These are phyloP conservation scores for Drosophila trapezifrons DNA, from an alignment of 1,140 invertebrate genomes.

Conservation along the genomic window DNA sequence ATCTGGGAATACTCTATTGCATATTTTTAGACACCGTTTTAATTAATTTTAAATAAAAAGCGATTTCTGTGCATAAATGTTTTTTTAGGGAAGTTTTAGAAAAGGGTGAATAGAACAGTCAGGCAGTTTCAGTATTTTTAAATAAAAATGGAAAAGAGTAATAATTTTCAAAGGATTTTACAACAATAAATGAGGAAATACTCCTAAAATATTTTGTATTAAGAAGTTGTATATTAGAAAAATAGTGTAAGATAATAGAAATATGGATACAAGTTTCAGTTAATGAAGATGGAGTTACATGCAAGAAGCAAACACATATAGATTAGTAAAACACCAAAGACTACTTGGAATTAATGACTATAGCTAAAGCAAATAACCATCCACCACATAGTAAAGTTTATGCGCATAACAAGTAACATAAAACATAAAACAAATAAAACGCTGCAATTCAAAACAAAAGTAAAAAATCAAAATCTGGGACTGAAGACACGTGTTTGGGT, in stretches of 20 bases:
- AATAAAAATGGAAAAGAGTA: neutral
- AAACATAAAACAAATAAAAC: constrained; percentile 9
- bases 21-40: neutral
- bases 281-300: constrained; percentile 39
- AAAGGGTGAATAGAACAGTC: neutral
- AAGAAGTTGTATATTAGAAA: neutral
- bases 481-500: constrained; percentile 32
- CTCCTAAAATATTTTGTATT: neutral
- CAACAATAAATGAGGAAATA: neutral
- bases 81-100: neutral
- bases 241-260: neutral
- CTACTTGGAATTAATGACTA: constrained; percentile 14
- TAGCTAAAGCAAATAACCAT: constrained; percentile 19
- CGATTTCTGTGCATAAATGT: neutral
- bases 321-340: constrained; percentile 17
- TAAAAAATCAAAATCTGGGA: constrained; percentile 23
- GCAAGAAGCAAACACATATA: constrained; percentile 15
- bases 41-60: neutral
- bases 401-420: constrained; percentile 1
- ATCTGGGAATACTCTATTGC: too few species aligned
- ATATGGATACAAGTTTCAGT: neutral
- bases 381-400: constrained; percentile 23
- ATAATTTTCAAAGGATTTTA: neutral
- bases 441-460: constrained; percentile 32
- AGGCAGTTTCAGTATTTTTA: neutral